Percentiles rank a stretch among this genome's conserved stretches.
Conservation (phyloP, 2,113 vertebrate species). For the Sphyrna mokarran region DNA sequence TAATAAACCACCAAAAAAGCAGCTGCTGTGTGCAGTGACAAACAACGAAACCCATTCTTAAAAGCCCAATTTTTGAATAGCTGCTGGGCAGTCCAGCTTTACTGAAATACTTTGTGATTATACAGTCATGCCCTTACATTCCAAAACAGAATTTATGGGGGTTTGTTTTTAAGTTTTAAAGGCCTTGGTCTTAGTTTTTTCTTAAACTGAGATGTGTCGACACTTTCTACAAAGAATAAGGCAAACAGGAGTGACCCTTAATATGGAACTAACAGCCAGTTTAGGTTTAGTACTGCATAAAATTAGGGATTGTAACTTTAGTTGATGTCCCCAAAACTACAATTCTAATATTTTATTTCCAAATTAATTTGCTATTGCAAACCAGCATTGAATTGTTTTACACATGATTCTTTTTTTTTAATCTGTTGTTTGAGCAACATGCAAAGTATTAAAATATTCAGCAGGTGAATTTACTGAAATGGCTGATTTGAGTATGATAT, state of each 20-base stretch:
- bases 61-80: conserved; percentile 64
- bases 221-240: conserved; percentile 41
- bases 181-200: conserved; percentile 50
- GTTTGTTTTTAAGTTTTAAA: conserved; percentile 45
- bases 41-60: conserved; percentile 74
- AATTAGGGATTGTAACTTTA: background rate
- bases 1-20: conserved; percentile 68
- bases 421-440: background rate
- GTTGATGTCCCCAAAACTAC: background rate
- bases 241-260: conserved; percentile 34
- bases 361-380: background rate
- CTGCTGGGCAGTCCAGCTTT: conserved; percentile 59
- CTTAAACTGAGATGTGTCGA: conserved; percentile 53
- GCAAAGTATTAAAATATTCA: background rate
- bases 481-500: too few species aligned
- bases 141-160: conserved; percentile 40
- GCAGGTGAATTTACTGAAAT: background rate
- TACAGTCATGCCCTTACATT: conserved; percentile 49
- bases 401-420: background rate
- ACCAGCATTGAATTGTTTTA: background rate
- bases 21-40: conserved; percentile 66
- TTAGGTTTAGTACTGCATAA: conserved; percentile 30
- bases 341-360: background rate
- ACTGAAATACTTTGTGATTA: conserved; percentile 64
- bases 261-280: conserved; percentile 24